phyloP scores from a whole-genome alignment of 1,140 invertebrate species.

The Mycetomoellerius zeteki region DNA sequence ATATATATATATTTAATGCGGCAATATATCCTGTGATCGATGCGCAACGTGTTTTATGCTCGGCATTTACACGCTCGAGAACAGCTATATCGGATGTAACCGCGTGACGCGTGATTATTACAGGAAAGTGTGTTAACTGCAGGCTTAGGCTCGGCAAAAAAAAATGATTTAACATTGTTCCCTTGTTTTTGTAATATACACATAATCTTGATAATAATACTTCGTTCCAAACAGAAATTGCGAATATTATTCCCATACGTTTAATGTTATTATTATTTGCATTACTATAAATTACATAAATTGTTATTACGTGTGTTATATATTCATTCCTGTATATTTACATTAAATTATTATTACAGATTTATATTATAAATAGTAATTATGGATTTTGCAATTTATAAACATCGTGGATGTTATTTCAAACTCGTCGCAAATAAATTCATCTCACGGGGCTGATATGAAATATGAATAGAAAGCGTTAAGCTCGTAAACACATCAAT shows the following conservation, averaged over 20 bases:
- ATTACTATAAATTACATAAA: slow-evolving; percentile 17
- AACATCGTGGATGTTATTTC: slow-evolving; percentile 36
- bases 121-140: slow-evolving; percentile 21
- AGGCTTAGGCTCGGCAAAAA: not conserved
- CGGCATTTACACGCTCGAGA: slow-evolving; percentile 23
- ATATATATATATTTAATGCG: slow-evolving; percentile 37
- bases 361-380: slow-evolving; percentile 35
- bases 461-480: slow-evolving; percentile 41
- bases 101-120: slow-evolving; percentile 37
- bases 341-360: slow-evolving; percentile 41
- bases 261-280: slow-evolving; percentile 35
- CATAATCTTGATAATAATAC: not conserved
- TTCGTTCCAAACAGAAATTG: slow-evolving; percentile 10
- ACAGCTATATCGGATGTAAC: slow-evolving; percentile 15
- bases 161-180: slow-evolving; percentile 20
- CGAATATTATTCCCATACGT: not conserved
- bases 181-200: not conserved
- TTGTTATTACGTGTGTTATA: slow-evolving; percentile 16
- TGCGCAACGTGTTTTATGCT: slow-evolving; percentile 35
- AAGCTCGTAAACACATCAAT: slow-evolving; percentile 36
- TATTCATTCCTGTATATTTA: not conserved
- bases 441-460: slow-evolving; percentile 16
- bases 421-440: slow-evolving; percentile 37
- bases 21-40: slow-evolving; percentile 46
- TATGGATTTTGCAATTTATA: not conserved